A percentile compares a stretch with the other conserved stretches of the same genome.
Conservation (phyloP, 1,140 invertebrate genomes). For the Caerostris darwini region DNA sequence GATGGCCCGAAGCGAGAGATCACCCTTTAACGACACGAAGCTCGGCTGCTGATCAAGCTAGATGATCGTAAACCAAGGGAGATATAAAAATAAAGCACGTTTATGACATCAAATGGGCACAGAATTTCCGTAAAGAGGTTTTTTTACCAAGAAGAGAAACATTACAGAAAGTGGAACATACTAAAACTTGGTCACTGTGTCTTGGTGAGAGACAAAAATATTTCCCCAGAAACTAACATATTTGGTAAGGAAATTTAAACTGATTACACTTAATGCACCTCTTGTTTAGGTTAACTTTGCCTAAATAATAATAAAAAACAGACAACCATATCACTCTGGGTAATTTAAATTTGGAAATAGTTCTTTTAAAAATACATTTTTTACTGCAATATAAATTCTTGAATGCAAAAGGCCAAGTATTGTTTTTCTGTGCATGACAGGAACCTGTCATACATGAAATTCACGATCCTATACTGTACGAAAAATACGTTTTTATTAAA, state of each 20-base stretch:
- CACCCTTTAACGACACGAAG: background rate
- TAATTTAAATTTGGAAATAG: too few relatives aligned
- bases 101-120: background rate
- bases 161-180: background rate
- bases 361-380: too few relatives aligned
- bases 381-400: too few relatives aligned
- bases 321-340: too few relatives aligned
- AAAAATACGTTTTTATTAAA: too few relatives aligned
- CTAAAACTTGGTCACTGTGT: conserved; percentile 17
- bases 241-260: background rate
- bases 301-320: too few relatives aligned
- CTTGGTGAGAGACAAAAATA: background rate
- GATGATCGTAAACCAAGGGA: background rate
- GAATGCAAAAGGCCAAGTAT: too few relatives aligned
- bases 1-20: background rate
- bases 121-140: background rate
- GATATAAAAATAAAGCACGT: background rate
- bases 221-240: background rate
- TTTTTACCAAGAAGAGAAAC: background rate
- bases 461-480: too few relatives aligned
- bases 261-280: background rate
- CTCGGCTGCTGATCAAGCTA: background rate
- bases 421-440: too few relatives aligned
- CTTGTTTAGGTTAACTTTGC: too few relatives aligned
- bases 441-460: too few relatives aligned